Conservation (phyloP, 2,113 vertebrate species). For the Chaenogobius annularis region DNA sequence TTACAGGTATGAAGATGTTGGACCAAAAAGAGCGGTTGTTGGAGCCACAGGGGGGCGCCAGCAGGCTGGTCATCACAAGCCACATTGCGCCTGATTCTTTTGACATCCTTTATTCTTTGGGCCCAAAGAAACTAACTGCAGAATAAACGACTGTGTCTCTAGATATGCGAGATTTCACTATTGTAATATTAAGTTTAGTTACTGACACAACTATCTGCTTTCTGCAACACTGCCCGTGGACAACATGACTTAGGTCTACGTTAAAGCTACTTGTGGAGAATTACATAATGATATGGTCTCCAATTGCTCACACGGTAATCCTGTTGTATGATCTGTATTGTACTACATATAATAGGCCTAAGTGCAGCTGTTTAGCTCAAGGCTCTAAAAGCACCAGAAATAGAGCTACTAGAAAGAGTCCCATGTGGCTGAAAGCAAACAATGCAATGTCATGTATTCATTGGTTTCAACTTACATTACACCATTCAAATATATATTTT, state of each 20-base stretch:
- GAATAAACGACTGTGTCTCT: too few relatives aligned
- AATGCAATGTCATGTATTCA: background rate
- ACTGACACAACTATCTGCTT: background rate
- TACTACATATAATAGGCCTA: constrained; percentile 56
- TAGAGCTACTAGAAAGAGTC: constrained; percentile 47
- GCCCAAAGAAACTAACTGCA: too few relatives aligned
- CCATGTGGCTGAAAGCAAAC: constrained; percentile 28
- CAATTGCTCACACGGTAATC: constrained; percentile 47
- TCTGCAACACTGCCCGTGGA: constrained; percentile 6
- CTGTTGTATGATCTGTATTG: constrained; percentile 60
- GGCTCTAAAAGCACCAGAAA: constrained; percentile 48
- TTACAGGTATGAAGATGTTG: background rate
- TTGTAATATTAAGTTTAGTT: background rate
- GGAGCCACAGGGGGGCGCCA: constrained; percentile 52
- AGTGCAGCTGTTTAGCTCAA: constrained; percentile 59
- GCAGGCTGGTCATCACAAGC: constrained; percentile 1
- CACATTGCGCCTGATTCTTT: background rate
- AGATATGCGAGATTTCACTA: background rate
- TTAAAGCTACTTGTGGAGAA: constrained; percentile 34
- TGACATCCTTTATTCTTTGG: too few relatives aligned
- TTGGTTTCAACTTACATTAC: too few relatives aligned
- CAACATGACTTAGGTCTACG: constrained; percentile 20
- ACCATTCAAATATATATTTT: too few relatives aligned
- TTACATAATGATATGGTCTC: constrained; percentile 51
- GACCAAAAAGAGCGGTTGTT: too few relatives aligned